Base-by-base conservation (phyloP, 2,888 invertebrate species). In the Herminia tarsipennalis region DNA sequence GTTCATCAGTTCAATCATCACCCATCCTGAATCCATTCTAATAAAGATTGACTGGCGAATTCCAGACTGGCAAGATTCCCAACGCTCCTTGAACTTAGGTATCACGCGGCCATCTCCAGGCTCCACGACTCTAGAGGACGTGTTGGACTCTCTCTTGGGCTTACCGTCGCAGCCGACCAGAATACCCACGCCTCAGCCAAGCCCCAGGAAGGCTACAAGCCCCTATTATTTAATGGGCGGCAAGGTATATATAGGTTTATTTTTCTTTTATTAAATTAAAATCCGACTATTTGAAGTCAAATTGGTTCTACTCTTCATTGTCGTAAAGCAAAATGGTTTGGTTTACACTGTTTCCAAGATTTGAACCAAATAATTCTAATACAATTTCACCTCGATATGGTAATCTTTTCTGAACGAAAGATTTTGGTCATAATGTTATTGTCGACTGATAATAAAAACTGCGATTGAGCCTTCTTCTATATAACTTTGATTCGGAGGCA, bases 81-180 rank as follows among this genome's bases (percentile, higher is more conserved):
- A 89, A 71, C 85, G 86, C 54, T 85, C 91, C 63, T 70, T 93
- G 76, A 92, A 90, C 78, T 80, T 91, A 73, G 92, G 88, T 76
- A 88, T 93, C 71, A 89, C 93, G 74, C 92, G 93, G 78, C 95
- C 95, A 60, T 95, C 95, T 76, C 95, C 95, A 34, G 95, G 95
- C 76, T 96, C 96, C 68, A 96, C 97, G 50, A 98, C 98, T 63
- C 93, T 98, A 81, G 98, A 98, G 93, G 98, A 98, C 93, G 98
- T 98, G 63, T 93, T 98, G 88, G 97, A 98, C 88, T 97, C 97
- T 61, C 94, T 98, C 68, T 94, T 98, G 87, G 97, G 97, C 78
- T 93, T 97, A 79, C 96, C 97, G 76, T 85, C 89, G 54, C 90
- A 89, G 71, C 93, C 95, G 62, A 94, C 95, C 74, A 93, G 95